Evolutionary conservation across 2,113 vertebrate genomes (phyloP), one percentile per base, ranked within the genome.

Genomic region (Enhydra lutris): DNA sequence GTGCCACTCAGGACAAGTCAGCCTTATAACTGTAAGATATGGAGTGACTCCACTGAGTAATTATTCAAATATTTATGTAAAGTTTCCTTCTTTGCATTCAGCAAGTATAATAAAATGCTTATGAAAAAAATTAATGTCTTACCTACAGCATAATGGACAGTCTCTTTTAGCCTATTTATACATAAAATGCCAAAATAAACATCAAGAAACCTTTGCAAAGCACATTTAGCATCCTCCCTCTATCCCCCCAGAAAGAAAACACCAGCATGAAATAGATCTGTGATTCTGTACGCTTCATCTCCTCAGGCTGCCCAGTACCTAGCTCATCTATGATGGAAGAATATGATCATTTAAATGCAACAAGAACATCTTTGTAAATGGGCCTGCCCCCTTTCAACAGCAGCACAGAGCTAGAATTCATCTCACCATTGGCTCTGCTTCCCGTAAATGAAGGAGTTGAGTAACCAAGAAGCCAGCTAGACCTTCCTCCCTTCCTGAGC

Each of bases 401-500:
- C 98, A 98, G 97, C 98, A 99, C 99, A 99, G 99, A 99, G 99
- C 99, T 98, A 80, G 98, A 98, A 99, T 99, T 99, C 99, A 99
- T 99, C 99, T 98, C 96, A 29, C 90, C 98, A 92, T 97, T 98
- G 98, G 98, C 98, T 84, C 98, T 98, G 98, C 98, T 98, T 98
- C 98, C 97, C 98, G 96, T 99, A 99, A 99, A 99, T 99, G 99
- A 99, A 99, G 99, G 98, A 98, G 98, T 98, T 99, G 99, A 99
- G 99, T 99, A 98, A 98, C 98, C 97, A 84, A 97, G 93, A 87
- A 55, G 63, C 98, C 98, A 94, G 97, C 98, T 98, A 99, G 98
- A 99, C 99, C 99, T 99, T 99, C 99, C 99, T 99, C 99, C 99
- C 99, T 99, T 99, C 99, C 99, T 99, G 99, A 99, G 99, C 99